Base-by-base conservation (phyloP, 1,140 invertebrate genomes). In the Eriocheir sinensis region DNA sequence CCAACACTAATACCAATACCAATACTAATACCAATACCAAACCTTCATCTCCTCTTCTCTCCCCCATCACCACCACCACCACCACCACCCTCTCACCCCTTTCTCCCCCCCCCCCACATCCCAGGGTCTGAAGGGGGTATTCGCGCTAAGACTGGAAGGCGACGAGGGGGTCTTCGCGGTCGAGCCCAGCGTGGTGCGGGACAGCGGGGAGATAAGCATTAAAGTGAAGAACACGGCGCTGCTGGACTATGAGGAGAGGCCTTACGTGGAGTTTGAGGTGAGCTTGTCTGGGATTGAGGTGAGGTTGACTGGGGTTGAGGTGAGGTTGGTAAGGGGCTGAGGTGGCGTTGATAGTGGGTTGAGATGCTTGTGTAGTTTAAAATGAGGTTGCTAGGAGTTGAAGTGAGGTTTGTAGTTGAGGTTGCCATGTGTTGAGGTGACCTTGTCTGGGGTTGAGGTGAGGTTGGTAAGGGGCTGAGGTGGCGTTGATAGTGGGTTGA, bases 151-250 rank as follows among this genome's bases (percentile, higher is more conserved):
- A 72, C 96, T 99, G 92, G 97, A 98, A 30, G 98, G 98, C 93
- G 98, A 99, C 96, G 98, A 98, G 96, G 98, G 98, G 30, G 98
- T 98, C 2, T 99, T 99, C 96, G 98, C 99, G 96, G 98, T 99
- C 89, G 97, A 97, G n/a, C 99, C 99, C 0, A 97, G 97, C n/a
- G 98, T 98, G n/a, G 98, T 98, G 0, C 98, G 98, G 96, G 97
- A 98, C 88, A 97, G 98, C 95, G 97, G 98, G 3, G 98, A 98
- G 94, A 99, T 99, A 96, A 97, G 98, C 21, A 98, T 99, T 79
- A 97, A 98, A 96, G 98, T 99, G 3, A 97, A 98, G 95, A 98
- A 99, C 96, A 98, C 98, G 91, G 97, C 97, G 0, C 96, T 98
- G 79, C 97, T 99, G 89, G 98, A 99, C 97, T 99, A 98, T 96